Evolutionary conservation across 1,140 invertebrate genomes (phyloP).

Genomic region (Hydropsyche tenuis): DNA sequence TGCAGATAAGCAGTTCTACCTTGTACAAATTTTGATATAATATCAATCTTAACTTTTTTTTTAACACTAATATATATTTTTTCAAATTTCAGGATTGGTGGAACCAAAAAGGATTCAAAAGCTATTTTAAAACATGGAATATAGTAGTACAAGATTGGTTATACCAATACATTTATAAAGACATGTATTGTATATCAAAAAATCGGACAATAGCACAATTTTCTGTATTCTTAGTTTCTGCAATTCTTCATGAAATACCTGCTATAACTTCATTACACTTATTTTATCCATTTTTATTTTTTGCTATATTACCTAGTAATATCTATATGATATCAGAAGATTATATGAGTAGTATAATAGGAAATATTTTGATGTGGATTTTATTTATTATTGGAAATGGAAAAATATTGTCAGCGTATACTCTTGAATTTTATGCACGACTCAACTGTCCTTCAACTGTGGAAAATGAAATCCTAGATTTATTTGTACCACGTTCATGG

Average conservation of each 20-base stretch:
- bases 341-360: constrained; percentile 44
- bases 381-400: constrained; percentile 77
- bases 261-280: constrained; percentile 78
- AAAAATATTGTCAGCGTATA: constrained; percentile 77
- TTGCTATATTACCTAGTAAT: constrained; percentile 53
- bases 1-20: constrained; percentile 84
- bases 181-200: constrained; percentile 68
- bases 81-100: constrained; percentile 90
- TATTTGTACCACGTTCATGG: constrained; percentile 67
- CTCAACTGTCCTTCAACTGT: constrained; percentile 71
- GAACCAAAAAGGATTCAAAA: constrained; percentile 81
- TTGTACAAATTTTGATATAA: constrained; percentile 57
- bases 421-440: constrained; percentile 85
- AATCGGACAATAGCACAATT: constrained; percentile 63
- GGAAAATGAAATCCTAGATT: constrained; percentile 58
- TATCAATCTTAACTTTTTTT: too few relatives aligned
- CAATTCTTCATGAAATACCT: constrained; percentile 86
- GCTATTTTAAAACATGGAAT: constrained; percentile 94
- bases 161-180: constrained; percentile 89
- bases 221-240: constrained; percentile 69
- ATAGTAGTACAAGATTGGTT: constrained; percentile 94
- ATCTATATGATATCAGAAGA: not conserved
- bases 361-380: constrained; percentile 85
- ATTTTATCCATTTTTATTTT: constrained; percentile 87
- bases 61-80: too few relatives aligned